A percentile compares a stretch with the other conserved stretches of the same genome.
phyloP scores from a whole-genome alignment of 2,113 vertebrate species.

The Cricetomys ansorgei region DNA sequence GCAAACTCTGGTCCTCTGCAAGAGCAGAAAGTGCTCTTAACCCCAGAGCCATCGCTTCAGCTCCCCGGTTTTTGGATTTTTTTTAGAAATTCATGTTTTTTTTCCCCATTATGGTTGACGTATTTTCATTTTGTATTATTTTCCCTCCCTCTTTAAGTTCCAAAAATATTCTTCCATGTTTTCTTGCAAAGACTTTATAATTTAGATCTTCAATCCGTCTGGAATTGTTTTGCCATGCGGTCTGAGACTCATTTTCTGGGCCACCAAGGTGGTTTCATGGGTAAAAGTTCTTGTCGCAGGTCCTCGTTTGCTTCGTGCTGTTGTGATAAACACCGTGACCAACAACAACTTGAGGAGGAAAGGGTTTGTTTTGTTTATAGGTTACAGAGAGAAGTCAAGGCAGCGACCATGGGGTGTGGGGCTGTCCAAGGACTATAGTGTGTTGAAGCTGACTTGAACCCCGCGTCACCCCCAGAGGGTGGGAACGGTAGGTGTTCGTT shows the following conservation, averaged over 20 bases:
- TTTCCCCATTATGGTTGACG: neutral
- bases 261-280: neutral
- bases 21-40: neutral
- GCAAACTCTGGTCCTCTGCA: no score
- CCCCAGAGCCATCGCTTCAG: neutral
- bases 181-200: constrained; percentile 13
- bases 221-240: constrained; percentile 36
- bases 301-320: neutral
- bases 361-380: neutral
- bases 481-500: no score
- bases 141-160: neutral
- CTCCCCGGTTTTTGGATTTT: no score
- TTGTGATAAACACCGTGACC: neutral
- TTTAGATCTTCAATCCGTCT: constrained; percentile 25
- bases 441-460: no score
- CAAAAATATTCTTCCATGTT: constrained; percentile 24
- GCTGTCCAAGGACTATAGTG: no score
- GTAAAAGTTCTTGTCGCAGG: neutral
- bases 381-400: neutral
- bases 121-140: constrained; percentile 25
- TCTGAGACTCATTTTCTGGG: constrained; percentile 15
- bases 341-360: neutral
- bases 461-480: no score
- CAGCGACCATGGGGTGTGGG: no score
- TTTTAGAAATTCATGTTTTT: neutral